Evolutionary conservation across 2,888 invertebrate genomes (phyloP).

Genomic region (Cephalotes varians): DNA sequence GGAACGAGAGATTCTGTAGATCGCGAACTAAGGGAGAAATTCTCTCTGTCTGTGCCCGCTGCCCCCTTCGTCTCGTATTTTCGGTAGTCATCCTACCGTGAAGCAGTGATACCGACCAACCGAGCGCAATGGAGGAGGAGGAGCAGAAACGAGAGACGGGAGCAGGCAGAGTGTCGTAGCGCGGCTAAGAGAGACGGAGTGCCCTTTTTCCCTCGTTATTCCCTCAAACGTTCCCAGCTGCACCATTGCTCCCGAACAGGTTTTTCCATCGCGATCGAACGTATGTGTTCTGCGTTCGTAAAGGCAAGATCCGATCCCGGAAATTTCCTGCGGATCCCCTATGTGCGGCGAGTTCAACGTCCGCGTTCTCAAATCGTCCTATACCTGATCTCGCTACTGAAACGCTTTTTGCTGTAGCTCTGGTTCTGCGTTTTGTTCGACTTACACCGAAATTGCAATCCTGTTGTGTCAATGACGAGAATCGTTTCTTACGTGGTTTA

Average conservation of each 20-base stretch:
- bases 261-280: conserved; percentile 63
- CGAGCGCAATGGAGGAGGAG: conserved; percentile 65
- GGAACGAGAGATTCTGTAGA: conserved; percentile 63
- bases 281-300: conserved; percentile 42
- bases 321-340: conserved; percentile 35
- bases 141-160: conserved; percentile 28
- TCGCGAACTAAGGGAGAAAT: conserved; percentile 65
- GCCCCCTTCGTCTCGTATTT: conserved; percentile 74
- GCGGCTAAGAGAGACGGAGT: conserved; percentile 47
- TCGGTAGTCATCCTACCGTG: conserved; percentile 79
- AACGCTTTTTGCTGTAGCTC: not conserved
- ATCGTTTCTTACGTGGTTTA: conserved; percentile 16
- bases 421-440: not conserved
- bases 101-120: conserved; percentile 81
- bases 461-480: conserved; percentile 25
- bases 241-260: conserved; percentile 73
- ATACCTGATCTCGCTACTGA: conserved; percentile 32
- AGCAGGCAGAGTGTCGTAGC: conserved; percentile 16
- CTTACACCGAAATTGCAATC: conserved; percentile 38
- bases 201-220: conserved; percentile 67
- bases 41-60: conserved; percentile 60
- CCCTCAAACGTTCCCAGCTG: conserved; percentile 74
- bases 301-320: conserved; percentile 49
- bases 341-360: not conserved
- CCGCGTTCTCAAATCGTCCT: conserved; percentile 36